Evolutionary conservation across 1,140 invertebrate genomes (phyloP), one percentile per base, ranked within the genome.

Genomic region (Geopemphigus sp.): DNA sequence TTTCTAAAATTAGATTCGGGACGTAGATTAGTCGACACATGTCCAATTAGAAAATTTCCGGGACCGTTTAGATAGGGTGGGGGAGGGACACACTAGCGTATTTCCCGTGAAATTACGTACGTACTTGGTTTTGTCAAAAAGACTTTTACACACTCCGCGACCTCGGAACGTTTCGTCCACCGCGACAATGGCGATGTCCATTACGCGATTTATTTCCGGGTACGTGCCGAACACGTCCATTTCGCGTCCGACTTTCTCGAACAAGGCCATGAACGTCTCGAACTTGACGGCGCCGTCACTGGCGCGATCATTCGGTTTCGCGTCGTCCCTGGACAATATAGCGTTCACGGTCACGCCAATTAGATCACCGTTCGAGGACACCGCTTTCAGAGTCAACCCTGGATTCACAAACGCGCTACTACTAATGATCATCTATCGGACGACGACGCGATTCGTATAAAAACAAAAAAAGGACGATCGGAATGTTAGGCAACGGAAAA

Each of bases 111-210:
- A n/a, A n/a, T n/a, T n/a, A n/a, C 4, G 50, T 53, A 39, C 63
- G 10, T 39, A 64, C 63, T 39, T 45, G 45, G 90, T 86, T 83
- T 88, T 89, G 80, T 90, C 87, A 76, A 91, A 86, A 1, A 92
- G 86, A 57, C 88, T 86, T 81, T 89, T 89, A 81, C 88, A 91
- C 12, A 92, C 87, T 8, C 91, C 91, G 81, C 88, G 86, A 12
- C 91, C 91, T 59, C 91, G 85, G 87, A 88, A 91, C 5, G 86
- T 86, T 2, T 85, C 84, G 83, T 92, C 89, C 0, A 91, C 91
- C 4, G 90, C 91, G 3, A 91, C 84, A 81, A 92, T 90, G 82
- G 89, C 88, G 26, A 91, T 83, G 80, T 90, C 89, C 81, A 92
- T 81, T 0, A 89, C 84, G 1, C 84, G 87, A 64, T 90, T 85